Evolutionary conservation across 2,888 invertebrate species (phyloP), one percentile per base, ranked within the genome.

Genomic region (Ophion costatus): DNA sequence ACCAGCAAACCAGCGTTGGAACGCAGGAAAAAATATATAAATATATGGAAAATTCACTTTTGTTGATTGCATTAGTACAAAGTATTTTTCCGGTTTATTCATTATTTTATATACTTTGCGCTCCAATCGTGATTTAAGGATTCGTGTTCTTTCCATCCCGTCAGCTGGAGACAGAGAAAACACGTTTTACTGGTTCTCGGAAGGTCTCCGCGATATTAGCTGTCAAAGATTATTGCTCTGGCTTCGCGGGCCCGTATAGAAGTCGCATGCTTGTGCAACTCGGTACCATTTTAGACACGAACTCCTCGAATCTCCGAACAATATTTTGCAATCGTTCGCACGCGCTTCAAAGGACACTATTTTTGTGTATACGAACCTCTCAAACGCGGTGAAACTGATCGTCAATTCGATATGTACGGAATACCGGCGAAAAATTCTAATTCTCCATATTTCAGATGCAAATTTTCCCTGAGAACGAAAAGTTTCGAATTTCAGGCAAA

Each of bases 171-270:
- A 57, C 22, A 61, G 67, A 61, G 51, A 24, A 22, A 83, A 83
- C 77, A 74, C 78, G 84, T 81, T 81, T 69, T 64, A 84, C 81
- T 77, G 63, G 81, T 84, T 81, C 14, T 22, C 22, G 61, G 73
- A 74, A 74, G 63, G 78, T 74, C 64, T 75, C 29, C 20, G 57
- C 11, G 74, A 78, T 77, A 70, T 84, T 81, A 81, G 63, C 74
- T 81, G 77, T 84, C 84, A 69, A 74, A 81, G 73, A 75, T 51
- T 64, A 29, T 29, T 71, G 56, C 59, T 76, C 70, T 56, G 33
- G 59, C 67, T 61, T 24, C 14, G 45, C n/a, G 24, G 33, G 1
- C 69, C 38, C 7, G 10, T 38, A 9, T 29, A 24, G 56, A 76
- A 56, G 29, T 10, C 63, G 42, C 38, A 67, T 66, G 56, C 67